These are phyloP conservation scores for Limnodromus scolopaceus DNA, from an alignment of 2,797 vertebrate genomes.

Conservation along the genomic window DNA sequence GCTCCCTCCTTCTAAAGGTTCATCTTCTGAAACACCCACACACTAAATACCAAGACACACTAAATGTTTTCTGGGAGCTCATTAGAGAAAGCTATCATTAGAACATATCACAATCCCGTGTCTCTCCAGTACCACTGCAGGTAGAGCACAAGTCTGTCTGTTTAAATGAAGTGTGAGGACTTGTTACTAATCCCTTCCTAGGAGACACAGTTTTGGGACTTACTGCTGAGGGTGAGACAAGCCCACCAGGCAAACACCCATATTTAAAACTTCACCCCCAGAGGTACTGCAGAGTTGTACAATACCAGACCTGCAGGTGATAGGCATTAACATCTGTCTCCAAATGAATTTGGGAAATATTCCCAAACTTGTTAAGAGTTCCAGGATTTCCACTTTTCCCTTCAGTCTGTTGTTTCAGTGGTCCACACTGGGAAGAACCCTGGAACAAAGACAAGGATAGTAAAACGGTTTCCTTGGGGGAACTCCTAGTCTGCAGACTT, in stretches of 20 bases:
- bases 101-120: background rate
- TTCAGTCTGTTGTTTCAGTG: background rate
- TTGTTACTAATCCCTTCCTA: background rate
- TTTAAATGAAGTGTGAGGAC: background rate
- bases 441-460: accelerated
- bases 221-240: background rate
- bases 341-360: background rate
- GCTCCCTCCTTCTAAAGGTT: background rate
- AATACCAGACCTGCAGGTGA: background rate
- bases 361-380: background rate
- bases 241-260: background rate
- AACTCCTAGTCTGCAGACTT: background rate
- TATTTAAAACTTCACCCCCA: background rate
- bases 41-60: background rate
- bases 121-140: background rate
- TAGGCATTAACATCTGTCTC: background rate
- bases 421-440: background rate
- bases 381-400: background rate
- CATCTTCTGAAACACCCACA: background rate
- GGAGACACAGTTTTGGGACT: background rate
- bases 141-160: background rate
- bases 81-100: background rate
- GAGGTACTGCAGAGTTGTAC: background rate
- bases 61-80: background rate
- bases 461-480: background rate